Evolutionary conservation across 2,888 invertebrate genomes (phyloP).

Genomic region (Trachelus troglodyta): DNA sequence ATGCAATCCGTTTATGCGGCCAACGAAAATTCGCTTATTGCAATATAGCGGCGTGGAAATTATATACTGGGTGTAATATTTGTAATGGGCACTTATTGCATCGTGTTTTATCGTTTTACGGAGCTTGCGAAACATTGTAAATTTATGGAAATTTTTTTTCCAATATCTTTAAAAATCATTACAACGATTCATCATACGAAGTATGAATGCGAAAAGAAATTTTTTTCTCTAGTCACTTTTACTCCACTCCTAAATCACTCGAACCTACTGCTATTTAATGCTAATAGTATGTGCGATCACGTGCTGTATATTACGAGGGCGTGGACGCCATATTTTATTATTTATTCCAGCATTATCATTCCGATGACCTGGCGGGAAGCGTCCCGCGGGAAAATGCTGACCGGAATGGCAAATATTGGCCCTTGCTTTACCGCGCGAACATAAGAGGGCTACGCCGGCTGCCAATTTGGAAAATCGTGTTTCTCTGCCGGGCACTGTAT

Average conservation of each 20-base stretch:
- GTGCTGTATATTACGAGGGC: slow-evolving; percentile 21
- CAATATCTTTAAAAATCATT: too few relatives aligned
- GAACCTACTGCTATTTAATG: slow-evolving; percentile 3
- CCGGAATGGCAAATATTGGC: slow-evolving; percentile 18
- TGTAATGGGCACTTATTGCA: not conserved
- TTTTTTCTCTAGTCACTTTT: not conserved
- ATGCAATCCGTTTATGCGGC: slow-evolving; percentile 32
- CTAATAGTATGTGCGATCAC: slow-evolving; percentile 37
- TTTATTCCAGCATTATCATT: slow-evolving; percentile 33
- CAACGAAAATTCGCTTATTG: slow-evolving; percentile 32
- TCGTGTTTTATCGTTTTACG: too few relatives aligned
- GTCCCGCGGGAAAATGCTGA: slow-evolving; percentile 16
- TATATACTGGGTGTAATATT: not conserved
- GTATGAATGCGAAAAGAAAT: not conserved
- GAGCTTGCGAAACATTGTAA: too few relatives aligned
- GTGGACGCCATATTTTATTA: slow-evolving; percentile 40
- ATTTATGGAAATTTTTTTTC: not conserved
- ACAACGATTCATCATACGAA: too few relatives aligned
- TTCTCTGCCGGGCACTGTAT: not conserved
- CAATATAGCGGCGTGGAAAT: not conserved
- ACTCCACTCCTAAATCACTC: not conserved
- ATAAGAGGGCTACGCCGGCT: too few relatives aligned
- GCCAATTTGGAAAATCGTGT: not conserved
- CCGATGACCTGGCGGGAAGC: slow-evolving; percentile 20
- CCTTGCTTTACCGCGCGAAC: not conserved